phyloP scores from a whole-genome alignment of 2,888 invertebrate species.

The Drosophila neotestacea region DNA sequence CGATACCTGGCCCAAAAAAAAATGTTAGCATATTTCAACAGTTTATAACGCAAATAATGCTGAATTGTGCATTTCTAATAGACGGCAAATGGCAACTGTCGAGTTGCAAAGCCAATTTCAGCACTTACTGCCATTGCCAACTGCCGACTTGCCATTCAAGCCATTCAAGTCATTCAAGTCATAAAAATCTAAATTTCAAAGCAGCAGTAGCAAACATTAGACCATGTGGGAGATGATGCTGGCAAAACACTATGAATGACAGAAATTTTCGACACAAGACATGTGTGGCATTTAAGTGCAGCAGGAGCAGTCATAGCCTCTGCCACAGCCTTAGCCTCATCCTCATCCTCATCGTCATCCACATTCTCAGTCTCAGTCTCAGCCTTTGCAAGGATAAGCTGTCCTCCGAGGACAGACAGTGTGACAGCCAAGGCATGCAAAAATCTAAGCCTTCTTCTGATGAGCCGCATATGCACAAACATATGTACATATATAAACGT shows the following conservation, averaged over 20 bases:
- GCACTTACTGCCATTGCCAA: conserved; percentile 54
- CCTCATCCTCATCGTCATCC: not conserved
- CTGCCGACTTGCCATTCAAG: conserved; percentile 31
- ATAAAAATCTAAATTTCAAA: conserved; percentile 80
- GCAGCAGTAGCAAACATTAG: conserved; percentile 52
- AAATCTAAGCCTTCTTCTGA: conserved; percentile 75
- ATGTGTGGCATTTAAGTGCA: conserved; percentile 69
- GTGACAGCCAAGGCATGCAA: conserved; percentile 65
- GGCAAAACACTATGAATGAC: conserved; percentile 68
- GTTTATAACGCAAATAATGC: conserved; percentile 78
- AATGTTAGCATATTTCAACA: conserved; percentile 75
- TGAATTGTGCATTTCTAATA: conserved; percentile 78
- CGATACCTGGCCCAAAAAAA: conserved; percentile 53
- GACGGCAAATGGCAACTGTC: conserved; percentile 57
- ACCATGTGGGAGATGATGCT: conserved; percentile 52
- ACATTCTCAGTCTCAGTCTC: conserved; percentile 3
- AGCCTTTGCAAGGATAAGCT: conserved; percentile 26
- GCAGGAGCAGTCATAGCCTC: conserved; percentile 24
- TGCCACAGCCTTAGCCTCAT: conserved; percentile 3
- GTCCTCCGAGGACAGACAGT: conserved; percentile 31
- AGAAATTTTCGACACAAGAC: conserved; percentile 79
- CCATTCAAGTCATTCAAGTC: conserved; percentile 47
- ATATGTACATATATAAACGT: conserved; percentile 9
- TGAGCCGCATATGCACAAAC: conserved; percentile 47
- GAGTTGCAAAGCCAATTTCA: conserved; percentile 62